Evolutionary conservation across 2,113 vertebrate species (phyloP), one percentile per base, ranked within the genome.

Genomic region (Hemiscyllium ocellatum): DNA sequence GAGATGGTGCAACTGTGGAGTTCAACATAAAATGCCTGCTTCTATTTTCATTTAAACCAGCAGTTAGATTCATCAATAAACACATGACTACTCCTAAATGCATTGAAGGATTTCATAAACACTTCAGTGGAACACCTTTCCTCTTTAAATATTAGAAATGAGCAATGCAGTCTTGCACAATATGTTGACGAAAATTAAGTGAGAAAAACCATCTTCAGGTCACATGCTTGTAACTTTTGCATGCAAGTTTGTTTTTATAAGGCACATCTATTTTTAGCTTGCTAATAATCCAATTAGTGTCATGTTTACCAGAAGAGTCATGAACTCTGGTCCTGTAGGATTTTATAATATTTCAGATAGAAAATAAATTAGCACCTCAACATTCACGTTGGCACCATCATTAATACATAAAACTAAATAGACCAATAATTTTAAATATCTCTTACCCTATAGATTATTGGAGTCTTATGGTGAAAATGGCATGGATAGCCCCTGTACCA

Each of bases 281-380:
- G 13, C 26, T 26, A 94, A 70, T 94, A 42, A 94, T 94, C 93
- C 93, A 94, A 95, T 72, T 93, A 52, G 26, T 70, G 69, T 95
- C 68, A 95, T 52, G 29, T 95, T 95, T 95, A 72, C 22, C 12
- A 93, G 33, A 91, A 12, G 24, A 52, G 42, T 52, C 66, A 95
- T 29, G 42, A 72, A 72, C 69, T 72, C 68, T 95, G 68, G 42
- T 52, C 94, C 50, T 95, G 94, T 13, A 52, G 42, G 37, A 50
- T 24, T 72, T 29, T 94, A 42, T 50, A n/a, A 95, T 33, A 50
- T 72, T 47, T 91, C 68, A 95, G 66, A 13, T 47, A 47, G 37
- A 65, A n/a, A n/a, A 37, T n/a, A 26, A 94, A 94, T 94, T 70
- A 94, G 47, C 52, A n/a, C 94, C 50, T 95, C 26, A 70, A 33